Evolutionary conservation across 2,888 invertebrate genomes (phyloP).

Genomic region (Tenodera sinensis): DNA sequence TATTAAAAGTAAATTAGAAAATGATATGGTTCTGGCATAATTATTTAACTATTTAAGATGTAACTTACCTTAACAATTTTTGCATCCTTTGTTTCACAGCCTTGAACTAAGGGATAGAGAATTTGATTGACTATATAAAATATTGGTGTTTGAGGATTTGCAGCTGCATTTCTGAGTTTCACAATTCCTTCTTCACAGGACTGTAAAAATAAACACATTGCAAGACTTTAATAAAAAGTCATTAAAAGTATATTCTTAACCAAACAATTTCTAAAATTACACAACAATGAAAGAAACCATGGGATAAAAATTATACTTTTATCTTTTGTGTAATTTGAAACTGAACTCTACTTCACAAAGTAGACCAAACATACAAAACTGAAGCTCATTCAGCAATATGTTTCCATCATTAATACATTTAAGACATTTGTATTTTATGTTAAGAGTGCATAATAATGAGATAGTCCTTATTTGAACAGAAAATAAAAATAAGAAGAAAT

Average conservation of each 20-base stretch:
- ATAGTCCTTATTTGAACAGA: no score
- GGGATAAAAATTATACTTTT: neutral
- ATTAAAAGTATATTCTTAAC: no score
- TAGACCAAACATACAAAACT: no score
- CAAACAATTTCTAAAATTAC: neutral
- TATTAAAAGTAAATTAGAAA: no score
- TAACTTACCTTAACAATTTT: slow-evolving; percentile 82
- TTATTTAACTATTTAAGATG: neutral
- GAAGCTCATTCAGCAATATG: neutral
- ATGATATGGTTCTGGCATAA: no score
- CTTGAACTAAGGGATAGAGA: slow-evolving; percentile 92
- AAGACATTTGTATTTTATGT: neutral
- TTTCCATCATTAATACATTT: neutral
- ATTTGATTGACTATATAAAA: slow-evolving; percentile 91
- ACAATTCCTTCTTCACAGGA: slow-evolving; percentile 94
- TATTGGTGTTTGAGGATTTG: slow-evolving; percentile 75
- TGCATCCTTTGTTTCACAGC: slow-evolving; percentile 94
- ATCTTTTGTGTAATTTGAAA: no score
- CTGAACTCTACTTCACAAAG: no score
- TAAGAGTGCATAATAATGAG: no score
- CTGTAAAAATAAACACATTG: slow-evolving; percentile 51
- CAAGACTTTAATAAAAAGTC: no score
- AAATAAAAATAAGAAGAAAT: no score
- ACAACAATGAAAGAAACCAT: neutral
- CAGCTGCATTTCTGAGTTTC: slow-evolving; percentile 75